Percentiles rank a stretch among this genome's conserved stretches.
Conservation (phyloP, 2,888 invertebrate genomes). For the Mimumesa dahlbomi region DNA sequence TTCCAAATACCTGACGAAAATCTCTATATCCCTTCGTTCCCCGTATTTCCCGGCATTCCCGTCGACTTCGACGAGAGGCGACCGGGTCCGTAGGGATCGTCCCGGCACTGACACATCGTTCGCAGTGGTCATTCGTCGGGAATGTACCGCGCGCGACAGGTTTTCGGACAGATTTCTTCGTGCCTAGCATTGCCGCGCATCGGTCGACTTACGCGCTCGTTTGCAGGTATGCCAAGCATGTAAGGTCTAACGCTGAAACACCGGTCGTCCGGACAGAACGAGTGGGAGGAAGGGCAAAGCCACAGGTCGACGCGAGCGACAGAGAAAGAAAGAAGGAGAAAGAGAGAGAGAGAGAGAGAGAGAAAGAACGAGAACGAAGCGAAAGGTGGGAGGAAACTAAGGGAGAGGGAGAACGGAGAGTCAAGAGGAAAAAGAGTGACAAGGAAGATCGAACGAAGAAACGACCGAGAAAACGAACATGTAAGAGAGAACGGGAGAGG, state of each 20-base stretch:
- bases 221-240: conserved; percentile 68
- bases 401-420: conserved; percentile 31
- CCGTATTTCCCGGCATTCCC: too few relatives aligned
- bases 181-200: conserved; percentile 39
- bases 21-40: too few relatives aligned
- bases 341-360: not conserved
- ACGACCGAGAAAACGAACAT: too few relatives aligned
- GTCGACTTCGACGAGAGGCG: too few relatives aligned
- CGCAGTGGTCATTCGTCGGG: not conserved
- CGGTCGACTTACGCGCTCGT: conserved; percentile 61
- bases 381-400: not conserved
- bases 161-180: conserved; percentile 50
- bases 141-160: conserved; percentile 22
- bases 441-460: conserved; percentile 23
- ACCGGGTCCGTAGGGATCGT: too few relatives aligned
- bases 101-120: not conserved
- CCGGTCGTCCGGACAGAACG: conserved; percentile 50
- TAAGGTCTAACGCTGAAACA: conserved; percentile 63
- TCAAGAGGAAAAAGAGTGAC: conserved; percentile 20
- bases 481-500: conserved; percentile 24
- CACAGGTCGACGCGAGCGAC: conserved; percentile 37
- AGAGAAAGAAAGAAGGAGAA: conserved; percentile 9
- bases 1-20: too few relatives aligned
- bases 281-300: conserved; percentile 62
- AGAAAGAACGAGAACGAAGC: not conserved